Base-by-base conservation (phyloP, 2,888 invertebrate species). In the Drosophila birchii region DNA sequence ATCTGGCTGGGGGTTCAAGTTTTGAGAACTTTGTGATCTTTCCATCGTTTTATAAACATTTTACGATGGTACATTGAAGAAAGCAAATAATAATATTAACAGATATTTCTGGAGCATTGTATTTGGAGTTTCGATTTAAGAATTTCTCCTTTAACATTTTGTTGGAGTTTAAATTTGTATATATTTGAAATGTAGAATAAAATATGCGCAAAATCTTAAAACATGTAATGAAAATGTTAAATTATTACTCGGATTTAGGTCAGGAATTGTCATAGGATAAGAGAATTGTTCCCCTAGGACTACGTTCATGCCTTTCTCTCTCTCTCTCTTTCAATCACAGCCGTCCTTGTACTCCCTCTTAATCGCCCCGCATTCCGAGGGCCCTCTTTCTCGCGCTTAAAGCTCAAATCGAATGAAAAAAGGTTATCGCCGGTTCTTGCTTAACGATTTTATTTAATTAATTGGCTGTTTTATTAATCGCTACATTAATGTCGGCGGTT, bases 361-460 rank as follows among this genome's bases (percentile, higher is more conserved):
- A 18, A 5, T 38, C 54, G 20, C 23, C 39, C 18, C 38, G 20
- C 16, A 34, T 20, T 20, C 20, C 34, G 5, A 32, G 14, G 53
- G 14, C 23, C 23, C 47, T 45, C 41, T 34, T 16, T 32, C 59
- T 41, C 58, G 74, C 81, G 78, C 82, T 87, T 62, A 36, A 66
- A 66, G 64, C 64, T 66, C 18, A 14, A n/a, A 12, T 53, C 32
- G 26, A 41, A 57, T 36, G 16, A 53, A 54, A 53, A 78, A 71
- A 82, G 85, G 85, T 82, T 82, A 82, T 82, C 81, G 64, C 51
- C 57, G 58, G 54, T 63, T 51, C 32, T 39, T 53, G 62, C 77
- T 69, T 67, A 82, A 81, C 78, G 69, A 66, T 64, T 72, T 66
- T 77, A 77, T 72, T 57, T 74, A 81, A 84, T 79, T 87, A 87